Evolutionary conservation across 2,797 vertebrate genomes (phyloP).

Genomic region (Eulemur albifrons): DNA sequence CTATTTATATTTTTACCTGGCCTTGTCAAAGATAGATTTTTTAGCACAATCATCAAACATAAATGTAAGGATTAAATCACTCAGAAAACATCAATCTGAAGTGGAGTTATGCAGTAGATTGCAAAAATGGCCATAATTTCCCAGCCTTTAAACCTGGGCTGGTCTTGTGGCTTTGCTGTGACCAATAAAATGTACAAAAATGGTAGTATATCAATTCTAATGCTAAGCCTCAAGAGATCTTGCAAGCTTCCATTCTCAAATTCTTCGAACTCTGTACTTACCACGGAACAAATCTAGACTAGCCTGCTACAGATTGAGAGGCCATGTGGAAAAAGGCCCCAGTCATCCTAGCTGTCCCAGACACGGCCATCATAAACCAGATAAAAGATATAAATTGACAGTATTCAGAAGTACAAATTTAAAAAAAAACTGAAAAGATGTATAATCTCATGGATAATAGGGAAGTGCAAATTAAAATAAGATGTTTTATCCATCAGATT

Average conservation of each 20-base stretch:
- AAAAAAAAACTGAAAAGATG: neutral
- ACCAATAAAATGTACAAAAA: neutral
- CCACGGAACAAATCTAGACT: neutral
- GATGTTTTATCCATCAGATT: neutral
- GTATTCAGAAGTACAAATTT: neutral
- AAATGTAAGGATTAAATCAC: neutral
- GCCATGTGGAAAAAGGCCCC: neutral
- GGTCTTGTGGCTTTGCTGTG: neutral
- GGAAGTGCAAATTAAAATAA: constrained; percentile 21
- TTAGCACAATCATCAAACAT: neutral
- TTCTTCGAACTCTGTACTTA: neutral
- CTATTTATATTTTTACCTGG: neutral
- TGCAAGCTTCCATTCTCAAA: neutral
- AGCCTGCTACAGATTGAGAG: neutral
- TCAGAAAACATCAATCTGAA: neutral
- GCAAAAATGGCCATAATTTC: neutral
- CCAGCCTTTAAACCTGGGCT: neutral
- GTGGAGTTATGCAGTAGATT: neutral
- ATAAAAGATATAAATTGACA: neutral
- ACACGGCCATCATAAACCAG: neutral
- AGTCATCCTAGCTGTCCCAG: neutral
- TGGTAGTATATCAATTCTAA: neutral
- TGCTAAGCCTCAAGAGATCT: neutral
- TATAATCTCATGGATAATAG: neutral
- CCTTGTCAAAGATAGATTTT: neutral